Conservation (phyloP, 1,140 invertebrate genomes). For the Pomacea maculata region DNA sequence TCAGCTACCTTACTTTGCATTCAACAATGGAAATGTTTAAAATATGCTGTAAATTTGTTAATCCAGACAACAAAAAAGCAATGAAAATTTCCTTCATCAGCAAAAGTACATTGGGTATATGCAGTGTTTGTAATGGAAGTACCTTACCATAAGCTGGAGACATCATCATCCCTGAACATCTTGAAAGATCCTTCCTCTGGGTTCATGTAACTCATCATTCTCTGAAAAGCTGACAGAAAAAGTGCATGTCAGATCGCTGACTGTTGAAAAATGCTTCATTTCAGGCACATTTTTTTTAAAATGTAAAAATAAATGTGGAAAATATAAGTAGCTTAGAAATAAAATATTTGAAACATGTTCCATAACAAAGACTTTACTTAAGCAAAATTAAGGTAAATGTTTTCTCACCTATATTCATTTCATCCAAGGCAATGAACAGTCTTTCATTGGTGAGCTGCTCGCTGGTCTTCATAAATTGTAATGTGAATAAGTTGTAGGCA, state of each 20-base stretch:
- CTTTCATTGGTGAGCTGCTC: conserved; percentile 77
- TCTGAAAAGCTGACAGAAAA: conserved; percentile 77
- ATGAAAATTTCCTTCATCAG: no score
- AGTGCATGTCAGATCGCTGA: no score
- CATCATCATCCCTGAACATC: conserved; percentile 79
- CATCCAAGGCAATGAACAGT: conserved; percentile 82
- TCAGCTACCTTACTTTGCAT: no score
- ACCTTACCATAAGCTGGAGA: conserved; percentile 58
- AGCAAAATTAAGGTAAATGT: background rate
- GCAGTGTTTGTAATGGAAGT: no score
- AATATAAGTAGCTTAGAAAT: background rate
- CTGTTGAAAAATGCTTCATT: background rate
- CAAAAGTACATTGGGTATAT: no score
- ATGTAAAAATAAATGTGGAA: background rate
- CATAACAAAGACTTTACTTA: background rate
- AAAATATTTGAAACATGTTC: no score
- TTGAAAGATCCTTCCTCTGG: conserved; percentile 84
- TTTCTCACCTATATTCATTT: conserved; percentile 78
- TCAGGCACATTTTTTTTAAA: background rate
- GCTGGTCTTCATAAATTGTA: conserved; percentile 88
- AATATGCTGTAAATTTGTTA: no score
- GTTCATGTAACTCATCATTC: conserved; percentile 90
- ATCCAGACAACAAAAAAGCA: no score
- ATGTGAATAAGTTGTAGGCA: conserved; percentile 90
- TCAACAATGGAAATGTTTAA: no score